phyloP scores from a whole-genome alignment of 2,113 vertebrate species.

The Raphicerus campestris region DNA sequence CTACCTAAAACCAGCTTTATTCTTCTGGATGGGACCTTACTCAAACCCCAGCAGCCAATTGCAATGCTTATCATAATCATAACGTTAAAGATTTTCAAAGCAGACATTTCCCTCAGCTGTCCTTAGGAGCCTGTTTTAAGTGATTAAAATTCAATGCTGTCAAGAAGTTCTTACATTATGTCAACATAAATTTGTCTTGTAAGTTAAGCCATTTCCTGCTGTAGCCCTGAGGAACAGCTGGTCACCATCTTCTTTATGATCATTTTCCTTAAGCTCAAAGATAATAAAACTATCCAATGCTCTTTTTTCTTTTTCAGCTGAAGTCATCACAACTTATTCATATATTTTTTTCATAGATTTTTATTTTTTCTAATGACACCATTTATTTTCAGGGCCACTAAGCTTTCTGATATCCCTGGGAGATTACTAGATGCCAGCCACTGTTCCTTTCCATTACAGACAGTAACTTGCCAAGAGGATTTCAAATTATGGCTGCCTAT shows the following conservation, averaged over 20 bases:
- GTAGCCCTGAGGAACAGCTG: constrained; percentile 57
- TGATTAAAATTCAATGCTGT: constrained; percentile 73
- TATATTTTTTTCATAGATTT: constrained; percentile 38
- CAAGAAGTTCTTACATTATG: constrained; percentile 74
- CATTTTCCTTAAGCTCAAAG: constrained; percentile 11
- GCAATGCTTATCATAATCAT: constrained; percentile 60
- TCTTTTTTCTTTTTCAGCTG: background rate
- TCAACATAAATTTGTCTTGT: constrained; percentile 74
- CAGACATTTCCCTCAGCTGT: constrained; percentile 65
- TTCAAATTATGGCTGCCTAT: constrained; percentile 71
- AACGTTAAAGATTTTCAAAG: constrained; percentile 63
- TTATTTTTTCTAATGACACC: constrained; percentile 48
- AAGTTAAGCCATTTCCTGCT: constrained; percentile 70
- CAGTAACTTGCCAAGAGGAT: constrained; percentile 62
- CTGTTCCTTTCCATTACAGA: constrained; percentile 48
- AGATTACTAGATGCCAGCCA: constrained; percentile 54
- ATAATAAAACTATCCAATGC: constrained; percentile 24
- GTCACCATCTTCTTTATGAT: constrained; percentile 53
- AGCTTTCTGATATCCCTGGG: constrained; percentile 37
- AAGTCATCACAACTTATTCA: constrained; percentile 38
- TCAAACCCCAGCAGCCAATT: constrained; percentile 45
- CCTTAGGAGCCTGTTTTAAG: constrained; percentile 67
- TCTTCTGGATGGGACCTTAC: background rate
- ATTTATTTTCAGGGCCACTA: constrained; percentile 55
- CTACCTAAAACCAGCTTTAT: background rate